Conservation (phyloP, 1,140 invertebrate species). For the Drosophila leontia region DNA sequence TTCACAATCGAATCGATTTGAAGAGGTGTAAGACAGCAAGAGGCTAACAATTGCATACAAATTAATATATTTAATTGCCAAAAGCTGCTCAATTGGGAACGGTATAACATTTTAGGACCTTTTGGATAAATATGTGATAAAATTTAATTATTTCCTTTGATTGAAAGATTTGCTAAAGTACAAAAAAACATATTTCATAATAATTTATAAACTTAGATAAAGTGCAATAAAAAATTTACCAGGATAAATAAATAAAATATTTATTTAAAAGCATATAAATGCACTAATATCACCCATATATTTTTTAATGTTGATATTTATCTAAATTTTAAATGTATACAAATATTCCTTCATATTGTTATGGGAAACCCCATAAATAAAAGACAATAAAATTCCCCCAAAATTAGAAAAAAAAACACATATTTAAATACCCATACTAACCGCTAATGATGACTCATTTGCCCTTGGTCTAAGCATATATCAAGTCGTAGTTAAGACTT, state of each 20-base stretch:
- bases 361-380: slow-evolving; percentile 9
- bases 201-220: background rate
- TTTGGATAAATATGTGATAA: background rate
- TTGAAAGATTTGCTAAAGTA: background rate
- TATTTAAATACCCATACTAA: slow-evolving; percentile 23
- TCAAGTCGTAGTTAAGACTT: slow-evolving; percentile 45
- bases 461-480: slow-evolving; percentile 16
- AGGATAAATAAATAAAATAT: background rate
- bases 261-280: background rate
- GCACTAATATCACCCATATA: background rate
- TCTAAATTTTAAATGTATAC: background rate
- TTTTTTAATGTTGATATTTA: background rate
- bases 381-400: background rate
- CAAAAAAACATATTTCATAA: background rate
- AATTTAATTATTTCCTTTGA: background rate
- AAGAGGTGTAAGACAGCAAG: slow-evolving; percentile 61
- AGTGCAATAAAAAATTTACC: background rate
- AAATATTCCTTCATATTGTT: background rate
- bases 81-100: slow-evolving; percentile 5
- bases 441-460: slow-evolving; percentile 63
- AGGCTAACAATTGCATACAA: slow-evolving; percentile 57
- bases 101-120: background rate
- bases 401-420: background rate
- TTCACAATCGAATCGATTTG: slow-evolving; percentile 33
- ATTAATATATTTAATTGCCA: slow-evolving; percentile 53